Base-by-base conservation (phyloP, 2,113 vertebrate genomes). In the Myiozetetes cayanensis region DNA sequence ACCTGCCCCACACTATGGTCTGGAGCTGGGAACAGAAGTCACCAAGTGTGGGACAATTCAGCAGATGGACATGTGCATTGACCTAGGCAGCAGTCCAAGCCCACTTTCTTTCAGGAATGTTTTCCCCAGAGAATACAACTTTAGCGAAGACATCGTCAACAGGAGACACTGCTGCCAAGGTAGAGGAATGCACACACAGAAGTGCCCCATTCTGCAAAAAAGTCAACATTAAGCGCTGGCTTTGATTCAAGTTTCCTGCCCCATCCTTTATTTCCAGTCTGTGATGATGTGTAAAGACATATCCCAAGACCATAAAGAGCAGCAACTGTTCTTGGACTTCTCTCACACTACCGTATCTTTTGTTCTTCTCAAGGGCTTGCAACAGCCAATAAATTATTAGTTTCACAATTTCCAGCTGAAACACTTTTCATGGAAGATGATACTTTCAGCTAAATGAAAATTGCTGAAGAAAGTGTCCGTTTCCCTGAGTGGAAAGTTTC, bases 301-400 rank as follows among this genome's bases (percentile, higher is more conserved):
- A 87, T 53, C 89, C 56, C 47, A 56, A 81, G 24, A 84, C 61
- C 33, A 59, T 65, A 78, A 70, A 74, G 46, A 88, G 65, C 28
- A 89, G 19, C 83, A 67, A 71, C 70, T 82, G 16, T 56, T 91
- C 52, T 59, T 87, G 70, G 85, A 68, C 62, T 55, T 68, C 47
- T 84, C 39, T 90, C 56, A 68, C 46, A 65, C 65, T 52, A 31
- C 79, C 87, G 65, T 52, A 81, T 59, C 66, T 85, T 85, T 70
- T 63, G 31, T 56, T 86, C 92, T 94, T 93, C 66, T 96, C 66
- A 63, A 91, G 62, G 81, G 72, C 50, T 91, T 58, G 30, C 47
- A 87, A 87, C 56, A 91, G 82, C 28, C 78, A 91, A 83, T 85
- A 97, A 95, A 85, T 87, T 76, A 79, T 71, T 22, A 62, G 62